Base-by-base conservation (phyloP, 2,888 invertebrate genomes). In the Nemurella pictetii region DNA sequence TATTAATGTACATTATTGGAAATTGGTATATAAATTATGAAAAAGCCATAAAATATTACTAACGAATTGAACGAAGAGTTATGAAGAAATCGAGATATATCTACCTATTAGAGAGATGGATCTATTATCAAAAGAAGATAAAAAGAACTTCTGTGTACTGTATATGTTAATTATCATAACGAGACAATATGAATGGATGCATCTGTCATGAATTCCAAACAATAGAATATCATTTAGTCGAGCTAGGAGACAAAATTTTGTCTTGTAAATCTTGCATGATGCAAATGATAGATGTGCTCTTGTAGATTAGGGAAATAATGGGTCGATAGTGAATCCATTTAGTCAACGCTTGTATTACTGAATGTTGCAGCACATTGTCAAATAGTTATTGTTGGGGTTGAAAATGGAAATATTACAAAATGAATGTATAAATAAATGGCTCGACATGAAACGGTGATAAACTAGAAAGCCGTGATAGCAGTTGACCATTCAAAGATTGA, bases 111-210 rank as follows among this genome's bases (percentile, higher is more conserved):
- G 55, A 55, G 55, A 55, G 12, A 55, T 55, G 9, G 55, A 55
- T 55, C 55, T 55, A 55, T 55, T 55, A 55, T 55, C 55, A 55
- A 20, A 25, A n/a, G 12, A 9, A 27, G 5, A 36, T 36, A 30
- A 84, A 73, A 82, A 83, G 75, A 83, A 83, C 35, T 28, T 32
- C 83, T 77, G 28, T 81, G 36, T 36, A 81, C 80, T 80, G 80
- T 85, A 85, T 78, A 86, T 84, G 86, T 86, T 86, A 81, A 86
- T 84, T 84, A 83, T 85, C 84, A 83, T 86, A 86, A 85, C 80
- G 83, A 85, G 86, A 86, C 86, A 86, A 86, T 86, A 86, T 85
- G 9, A 85, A 84, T 84, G 84, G 81, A 83, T 85, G 55, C 84
- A 85, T 83, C 83, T 84, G 84, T 84, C 84, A 85, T 82, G 82